phyloP scores from a whole-genome alignment of 2,797 vertebrate genomes.

The Arnoldichthys spilopterus region DNA sequence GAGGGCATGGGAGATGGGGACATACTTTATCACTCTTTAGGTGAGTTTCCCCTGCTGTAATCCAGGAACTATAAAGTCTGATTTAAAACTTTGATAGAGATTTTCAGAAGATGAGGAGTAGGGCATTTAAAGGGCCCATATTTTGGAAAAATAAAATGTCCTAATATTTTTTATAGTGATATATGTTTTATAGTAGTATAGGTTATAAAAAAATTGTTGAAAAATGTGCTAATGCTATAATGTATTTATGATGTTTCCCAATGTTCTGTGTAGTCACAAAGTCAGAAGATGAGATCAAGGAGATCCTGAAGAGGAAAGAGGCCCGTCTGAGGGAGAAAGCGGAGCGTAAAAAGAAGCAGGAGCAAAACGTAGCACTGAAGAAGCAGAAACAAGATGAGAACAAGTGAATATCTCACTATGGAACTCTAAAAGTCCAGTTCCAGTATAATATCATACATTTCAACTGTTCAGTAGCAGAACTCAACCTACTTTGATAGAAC shows the following conservation, averaged over 20 bases:
- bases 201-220: no score
- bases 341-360: constrained; percentile 80
- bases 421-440: background rate
- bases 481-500: background rate
- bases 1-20: constrained; percentile 88
- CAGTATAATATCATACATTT: background rate
- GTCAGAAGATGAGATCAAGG: constrained; percentile 83
- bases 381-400: constrained; percentile 75
- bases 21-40: constrained; percentile 82
- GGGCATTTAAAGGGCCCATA: constrained; percentile 40
- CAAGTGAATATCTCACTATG: constrained; percentile 68
- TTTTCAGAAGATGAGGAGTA: background rate
- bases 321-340: constrained; percentile 79
- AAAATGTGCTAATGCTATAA: no score
- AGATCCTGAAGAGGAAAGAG: constrained; percentile 82
- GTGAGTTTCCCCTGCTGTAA: constrained; percentile 72
- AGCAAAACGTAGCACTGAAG: constrained; percentile 80
- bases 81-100: background rate
- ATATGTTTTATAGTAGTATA: no score
- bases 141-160: no score
- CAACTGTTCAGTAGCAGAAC: background rate
- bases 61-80: background rate
- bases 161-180: no score
- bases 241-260: no score
- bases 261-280: constrained; percentile 72